Conservation (phyloP, 2,113 vertebrate genomes). For the Pseudonaja textilis region DNA sequence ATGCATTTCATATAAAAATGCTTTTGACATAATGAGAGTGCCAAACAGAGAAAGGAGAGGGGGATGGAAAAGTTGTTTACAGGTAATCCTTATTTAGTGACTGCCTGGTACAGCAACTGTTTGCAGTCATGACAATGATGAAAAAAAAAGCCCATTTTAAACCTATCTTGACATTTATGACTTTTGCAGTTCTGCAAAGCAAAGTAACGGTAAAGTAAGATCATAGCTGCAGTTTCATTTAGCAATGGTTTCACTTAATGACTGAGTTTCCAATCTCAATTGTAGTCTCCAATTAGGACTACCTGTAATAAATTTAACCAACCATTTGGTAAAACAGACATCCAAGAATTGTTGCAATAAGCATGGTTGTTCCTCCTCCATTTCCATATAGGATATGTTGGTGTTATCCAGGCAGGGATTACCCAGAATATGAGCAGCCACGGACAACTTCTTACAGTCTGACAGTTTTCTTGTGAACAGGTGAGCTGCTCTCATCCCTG, state of each 20-base stretch:
- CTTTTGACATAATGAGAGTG: neutral
- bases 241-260: neutral
- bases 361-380: neutral
- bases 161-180: neutral
- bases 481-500: neutral
- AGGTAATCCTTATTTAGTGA: neutral
- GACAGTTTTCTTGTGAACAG: neutral
- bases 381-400: neutral
- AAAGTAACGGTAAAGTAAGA: neutral
- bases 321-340: neutral
- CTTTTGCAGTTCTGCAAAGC: neutral
- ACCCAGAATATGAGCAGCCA: neutral
- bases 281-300: neutral
- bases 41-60: conserved; percentile 8
- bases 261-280: neutral
- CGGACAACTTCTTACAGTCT: neutral
- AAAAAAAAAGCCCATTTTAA: neutral
- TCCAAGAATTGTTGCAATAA: neutral
- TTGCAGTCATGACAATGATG: neutral
- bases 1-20: accelerated
- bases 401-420: neutral
- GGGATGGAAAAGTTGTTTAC: neutral
- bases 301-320: neutral
- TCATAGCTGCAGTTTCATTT: neutral
- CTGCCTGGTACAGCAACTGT: neutral